Evolutionary conservation across 2,113 vertebrate species (phyloP), one percentile per base, ranked within the genome.

Genomic region (Macroglossus sobrinus): DNA sequence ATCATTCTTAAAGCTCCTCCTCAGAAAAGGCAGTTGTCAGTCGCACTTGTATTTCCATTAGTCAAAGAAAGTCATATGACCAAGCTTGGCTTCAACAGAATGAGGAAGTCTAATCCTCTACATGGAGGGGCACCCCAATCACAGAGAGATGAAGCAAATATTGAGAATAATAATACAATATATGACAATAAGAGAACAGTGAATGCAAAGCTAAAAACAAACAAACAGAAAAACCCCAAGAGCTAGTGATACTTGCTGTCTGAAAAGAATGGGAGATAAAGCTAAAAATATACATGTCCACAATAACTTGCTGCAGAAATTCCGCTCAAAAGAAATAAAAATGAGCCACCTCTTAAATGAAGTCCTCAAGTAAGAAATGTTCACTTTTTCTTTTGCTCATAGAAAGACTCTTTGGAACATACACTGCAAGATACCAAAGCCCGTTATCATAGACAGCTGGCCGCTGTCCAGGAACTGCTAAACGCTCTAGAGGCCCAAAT

Each of bases 351-450:
- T 84, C 69, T 86, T 94, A 55, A 86, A 80, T 78, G 38, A 78
- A 95, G 7, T 71, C 50, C 50, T 91, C 64, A 28, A 21, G 12
- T 61, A 93, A 93, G 50, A 92, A 94, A 71, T 6, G 4, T 8
- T 8, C 38, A 71, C 33, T 64, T 95, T 82, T 94, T 50, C 12
- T 92, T 15, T 11, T 0, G 5, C 4, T 74, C 57, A 5, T 0
- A 99, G 99, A 99, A 84, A 96, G 96, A 95, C 19, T 85, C 98
- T 38, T 76, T 98, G 82, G 98, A 98, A 82, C 89, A 5, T 5
- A 86, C 86, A 0, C 5, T 99, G 68, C 95, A 95, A 69, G 98
- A 98, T 1, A 98, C 81, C 0, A 98, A 99, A 24, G 96, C 96
- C 1, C 97, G 43, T 5, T 99, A 98, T 1, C n/a, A 30, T 0